These are phyloP conservation scores for Dryomyza anilis DNA, from an alignment of 2,888 invertebrate species.

Conservation along the genomic window DNA sequence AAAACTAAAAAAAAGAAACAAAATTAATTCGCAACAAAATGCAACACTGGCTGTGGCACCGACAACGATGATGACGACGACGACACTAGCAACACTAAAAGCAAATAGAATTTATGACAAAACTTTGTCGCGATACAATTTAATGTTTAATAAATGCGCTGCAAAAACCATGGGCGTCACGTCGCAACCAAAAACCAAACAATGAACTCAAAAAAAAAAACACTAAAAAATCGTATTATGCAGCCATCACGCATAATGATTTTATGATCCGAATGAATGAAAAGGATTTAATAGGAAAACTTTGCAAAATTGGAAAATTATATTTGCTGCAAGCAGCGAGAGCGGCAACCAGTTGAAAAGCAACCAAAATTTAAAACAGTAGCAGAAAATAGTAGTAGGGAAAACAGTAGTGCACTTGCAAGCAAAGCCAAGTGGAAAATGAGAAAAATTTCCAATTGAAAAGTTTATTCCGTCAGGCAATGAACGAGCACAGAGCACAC, in stretches of 20 bases:
- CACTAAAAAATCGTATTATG: too few species aligned
- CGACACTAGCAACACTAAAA: not conserved
- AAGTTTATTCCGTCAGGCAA: not conserved
- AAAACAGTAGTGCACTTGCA: not conserved
- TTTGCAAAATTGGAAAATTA: conserved; percentile 42
- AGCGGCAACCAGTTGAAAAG: not conserved
- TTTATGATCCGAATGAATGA: conserved; percentile 41
- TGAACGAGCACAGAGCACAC: not conserved
- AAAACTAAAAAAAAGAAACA: not conserved
- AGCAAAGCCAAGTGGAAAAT: conserved; percentile 25
- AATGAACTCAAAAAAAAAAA: not conserved
- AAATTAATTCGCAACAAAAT: conserved; percentile 16
- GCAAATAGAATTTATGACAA: conserved; percentile 35
- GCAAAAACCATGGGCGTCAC: too few species aligned
- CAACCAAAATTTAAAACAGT: not conserved
- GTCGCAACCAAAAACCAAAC: not conserved
- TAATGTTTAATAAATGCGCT: conserved; percentile 36
- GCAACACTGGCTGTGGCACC: not conserved
- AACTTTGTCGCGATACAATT: conserved; percentile 39
- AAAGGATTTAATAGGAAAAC: conserved; percentile 43
- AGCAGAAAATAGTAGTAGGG: not conserved
- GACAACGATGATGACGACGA: not conserved
- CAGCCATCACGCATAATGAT: conserved; percentile 23
- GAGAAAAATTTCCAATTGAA: conserved; percentile 22
- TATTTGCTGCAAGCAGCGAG: conserved; percentile 30